These are phyloP conservation scores for Nasalis larvatus DNA, from an alignment of 2,113 vertebrate species.

Conservation along the genomic window DNA sequence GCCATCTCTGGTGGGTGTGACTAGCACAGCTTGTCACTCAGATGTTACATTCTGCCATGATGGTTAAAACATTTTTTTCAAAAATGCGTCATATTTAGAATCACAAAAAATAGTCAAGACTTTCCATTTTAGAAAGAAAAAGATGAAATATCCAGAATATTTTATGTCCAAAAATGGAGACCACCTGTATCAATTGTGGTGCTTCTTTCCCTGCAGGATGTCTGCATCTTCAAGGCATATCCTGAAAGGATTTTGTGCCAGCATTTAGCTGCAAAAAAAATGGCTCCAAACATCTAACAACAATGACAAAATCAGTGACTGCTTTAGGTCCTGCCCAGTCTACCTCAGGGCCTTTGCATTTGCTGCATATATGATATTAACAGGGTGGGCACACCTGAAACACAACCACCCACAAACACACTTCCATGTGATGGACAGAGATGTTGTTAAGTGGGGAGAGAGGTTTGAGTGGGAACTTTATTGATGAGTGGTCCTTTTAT, in stretches of 20 bases:
- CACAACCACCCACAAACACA: not conserved
- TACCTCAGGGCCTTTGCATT: not conserved
- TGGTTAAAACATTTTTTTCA: not conserved
- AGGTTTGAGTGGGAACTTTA: not conserved
- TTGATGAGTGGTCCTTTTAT: not conserved
- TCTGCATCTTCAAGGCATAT: not conserved
- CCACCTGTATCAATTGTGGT: not conserved
- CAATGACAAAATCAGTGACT: not conserved
- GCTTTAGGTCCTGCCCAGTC: not conserved
- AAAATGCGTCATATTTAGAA: not conserved
- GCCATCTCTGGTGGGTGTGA: not conserved
- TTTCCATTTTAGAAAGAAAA: conserved; percentile 33
- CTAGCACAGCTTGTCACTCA: not conserved
- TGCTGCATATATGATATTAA: not conserved
- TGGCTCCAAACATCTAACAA: not conserved
- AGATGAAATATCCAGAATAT: not conserved
- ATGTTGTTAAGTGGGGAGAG: not conserved
- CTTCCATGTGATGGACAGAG: not conserved
- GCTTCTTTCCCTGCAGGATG: not conserved
- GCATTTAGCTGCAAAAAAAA: not conserved
- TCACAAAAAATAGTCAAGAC: not conserved
- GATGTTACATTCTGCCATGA: not conserved
- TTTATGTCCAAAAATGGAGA: not conserved
- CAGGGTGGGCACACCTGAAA: not conserved
- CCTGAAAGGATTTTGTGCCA: not conserved